phyloP scores from a whole-genome alignment of 2,113 vertebrate genomes.

The Petroica traversi region DNA sequence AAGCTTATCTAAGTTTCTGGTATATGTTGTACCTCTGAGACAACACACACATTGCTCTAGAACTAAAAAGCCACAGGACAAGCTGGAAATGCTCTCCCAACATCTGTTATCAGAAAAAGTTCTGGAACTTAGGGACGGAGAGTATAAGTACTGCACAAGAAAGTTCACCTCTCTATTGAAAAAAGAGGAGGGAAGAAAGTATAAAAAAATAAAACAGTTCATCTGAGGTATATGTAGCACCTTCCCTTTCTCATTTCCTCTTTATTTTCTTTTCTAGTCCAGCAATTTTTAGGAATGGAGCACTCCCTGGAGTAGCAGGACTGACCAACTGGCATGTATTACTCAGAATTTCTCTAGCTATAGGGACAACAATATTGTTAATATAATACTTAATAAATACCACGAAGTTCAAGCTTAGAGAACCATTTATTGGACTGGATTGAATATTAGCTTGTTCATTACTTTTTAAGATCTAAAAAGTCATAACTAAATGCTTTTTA shows the following conservation, averaged over 20 bases:
- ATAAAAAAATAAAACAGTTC: neutral
- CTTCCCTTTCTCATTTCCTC: neutral
- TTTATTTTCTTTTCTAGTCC: neutral
- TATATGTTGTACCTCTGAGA: neutral
- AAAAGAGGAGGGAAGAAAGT: neutral
- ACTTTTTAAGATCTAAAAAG: neutral
- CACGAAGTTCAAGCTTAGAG: neutral
- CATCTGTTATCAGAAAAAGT: neutral
- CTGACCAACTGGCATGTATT: neutral
- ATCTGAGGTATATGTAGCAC: neutral
- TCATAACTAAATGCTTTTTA: neutral
- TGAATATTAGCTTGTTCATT: neutral
- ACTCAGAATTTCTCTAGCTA: neutral
- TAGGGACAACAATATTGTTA: neutral
- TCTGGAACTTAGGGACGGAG: neutral
- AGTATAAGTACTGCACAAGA: neutral
- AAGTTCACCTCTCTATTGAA: neutral
- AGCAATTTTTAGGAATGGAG: slow-evolving; percentile 2
- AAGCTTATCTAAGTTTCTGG: slow-evolving; percentile 38
- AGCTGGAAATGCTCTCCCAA: neutral
- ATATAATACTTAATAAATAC: neutral
- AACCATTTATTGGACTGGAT: neutral
- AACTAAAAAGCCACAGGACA: neutral
- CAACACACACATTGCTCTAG: neutral
- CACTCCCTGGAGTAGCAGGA: neutral